phyloP scores from a whole-genome alignment of 2,888 invertebrate species.

The Dryobota labecula region DNA sequence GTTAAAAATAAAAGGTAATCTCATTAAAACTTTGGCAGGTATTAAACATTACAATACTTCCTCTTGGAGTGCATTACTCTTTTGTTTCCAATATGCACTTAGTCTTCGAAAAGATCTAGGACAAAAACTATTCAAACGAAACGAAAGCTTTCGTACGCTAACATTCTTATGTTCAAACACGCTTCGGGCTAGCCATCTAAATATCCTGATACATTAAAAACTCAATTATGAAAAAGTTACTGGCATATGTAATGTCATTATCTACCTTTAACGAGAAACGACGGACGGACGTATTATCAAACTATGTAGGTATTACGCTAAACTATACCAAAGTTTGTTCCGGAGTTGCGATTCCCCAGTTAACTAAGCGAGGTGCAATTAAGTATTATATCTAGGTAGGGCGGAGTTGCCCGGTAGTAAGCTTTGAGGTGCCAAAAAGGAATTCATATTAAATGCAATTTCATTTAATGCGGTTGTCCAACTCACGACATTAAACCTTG shows the following conservation, averaged over 20 bases:
- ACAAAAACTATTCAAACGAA: constrained; percentile 8
- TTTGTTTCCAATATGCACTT: constrained; percentile 17
- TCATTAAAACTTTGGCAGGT: neutral
- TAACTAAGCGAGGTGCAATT: constrained; percentile 71
- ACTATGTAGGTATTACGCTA: constrained; percentile 53
- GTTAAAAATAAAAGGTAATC: no score
- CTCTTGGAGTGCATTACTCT: constrained; percentile 2
- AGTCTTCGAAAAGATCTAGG: constrained; percentile 14
- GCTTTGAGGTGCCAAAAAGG: constrained; percentile 73
- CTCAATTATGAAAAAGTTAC: constrained; percentile 14
- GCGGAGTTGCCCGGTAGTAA: constrained; percentile 61
- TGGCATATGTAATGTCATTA: constrained; percentile 31
- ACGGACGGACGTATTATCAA: constrained; percentile 46
- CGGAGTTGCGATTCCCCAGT: constrained; percentile 72
- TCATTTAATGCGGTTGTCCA: constrained; percentile 64
- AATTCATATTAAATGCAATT: constrained; percentile 72
- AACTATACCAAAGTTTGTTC: constrained; percentile 73
- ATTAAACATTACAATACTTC: constrained; percentile 6
- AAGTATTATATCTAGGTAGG: constrained; percentile 68
- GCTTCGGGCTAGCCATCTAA: neutral
- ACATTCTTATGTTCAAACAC: neutral
- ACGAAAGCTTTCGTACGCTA: constrained; percentile 11
- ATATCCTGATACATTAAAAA: neutral
- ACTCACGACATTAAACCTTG: constrained; percentile 54
- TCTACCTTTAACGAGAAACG: constrained; percentile 37